Conservation (phyloP, 2,888 invertebrate species). For the Euspilapteryx auroguttella region DNA sequence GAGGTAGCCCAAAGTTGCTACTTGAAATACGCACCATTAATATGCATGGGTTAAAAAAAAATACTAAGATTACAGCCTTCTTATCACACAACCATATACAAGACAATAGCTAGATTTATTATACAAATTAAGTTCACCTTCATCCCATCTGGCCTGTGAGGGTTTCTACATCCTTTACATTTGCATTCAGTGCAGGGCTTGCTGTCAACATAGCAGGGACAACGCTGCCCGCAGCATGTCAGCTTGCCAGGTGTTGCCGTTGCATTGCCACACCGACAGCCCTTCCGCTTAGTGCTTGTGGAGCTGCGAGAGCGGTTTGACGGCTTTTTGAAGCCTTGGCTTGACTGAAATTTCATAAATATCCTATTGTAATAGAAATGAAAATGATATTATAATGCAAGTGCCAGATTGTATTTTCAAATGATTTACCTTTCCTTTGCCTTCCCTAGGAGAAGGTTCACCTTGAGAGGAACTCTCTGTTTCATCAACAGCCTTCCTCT, state of each 20-base stretch:
- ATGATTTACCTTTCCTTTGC: constrained; percentile 23
- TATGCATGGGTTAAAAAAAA: too few species aligned
- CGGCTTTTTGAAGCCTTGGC: constrained; percentile 49
- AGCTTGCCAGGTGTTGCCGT: constrained; percentile 86
- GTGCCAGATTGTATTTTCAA: constrained; percentile 21
- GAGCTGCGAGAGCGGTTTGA: constrained; percentile 43
- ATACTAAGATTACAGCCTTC: too few species aligned
- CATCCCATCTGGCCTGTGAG: constrained; percentile 79
- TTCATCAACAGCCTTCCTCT: constrained; percentile 70
- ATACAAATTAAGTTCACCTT: too few species aligned
- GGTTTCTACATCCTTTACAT: constrained; percentile 92
- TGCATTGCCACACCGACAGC: constrained; percentile 90
- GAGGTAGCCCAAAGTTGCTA: too few species aligned
- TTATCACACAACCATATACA: too few species aligned
- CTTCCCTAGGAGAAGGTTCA: constrained; percentile 33
- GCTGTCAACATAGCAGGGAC: constrained; percentile 91
- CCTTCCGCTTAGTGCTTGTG: constrained; percentile 63
- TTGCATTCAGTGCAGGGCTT: constrained; percentile 89
- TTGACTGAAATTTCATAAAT: constrained; percentile 32
- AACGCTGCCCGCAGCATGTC: constrained; percentile 91
- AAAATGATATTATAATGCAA: too few species aligned
- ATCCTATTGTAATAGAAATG: too few species aligned
- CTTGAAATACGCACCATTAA: too few species aligned
- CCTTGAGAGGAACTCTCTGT: constrained; percentile 38
- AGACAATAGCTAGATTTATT: too few species aligned